Base-by-base conservation (phyloP, 2,113 vertebrate genomes). In the Plectropomus leopardus region DNA sequence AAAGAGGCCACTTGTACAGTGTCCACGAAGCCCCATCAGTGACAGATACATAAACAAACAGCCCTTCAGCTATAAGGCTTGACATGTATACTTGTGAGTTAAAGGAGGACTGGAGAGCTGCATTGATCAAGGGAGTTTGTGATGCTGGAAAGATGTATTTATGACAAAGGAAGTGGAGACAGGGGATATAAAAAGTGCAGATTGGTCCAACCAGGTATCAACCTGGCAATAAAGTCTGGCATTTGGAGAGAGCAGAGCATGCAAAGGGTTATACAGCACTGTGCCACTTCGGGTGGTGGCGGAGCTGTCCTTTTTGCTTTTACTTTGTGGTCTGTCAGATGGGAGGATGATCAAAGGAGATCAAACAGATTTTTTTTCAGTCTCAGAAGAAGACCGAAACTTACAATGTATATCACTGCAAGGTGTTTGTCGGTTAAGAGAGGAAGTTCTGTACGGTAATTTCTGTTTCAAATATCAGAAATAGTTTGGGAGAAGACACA, bases 141-240 rank as follows among this genome's bases (percentile, higher is more conserved):
- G 80, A 88, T 80, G 84, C 76, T 55, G 76, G 70, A 80, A 71
- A 76, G 80, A 76, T 84, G 51, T 66, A 63, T 84, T 85, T 77
- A 64, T 68, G 72, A 85, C 78, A 81, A 85, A 83, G 80, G 81
- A 83, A 74, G 57, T 51, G 55, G 44, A 48, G 44, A 71, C 32
- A 23, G 61, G 55, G 76, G 78, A 72, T 87, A 84, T 85, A 81
- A 84, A 79, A 90, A 88, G 86, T 83, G 85, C 65, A 83, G 86
- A 90, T 89, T 85, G 89, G 75, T 74, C 61, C 83, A 90, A 91
- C 84, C 74, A 68, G 80, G 80, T 57, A 75, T 90, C 80, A 90
- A 90, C 88, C 76, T 79, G 78, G 83, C 89, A 92, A 93, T 93
- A 93, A 92, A 82, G 78, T 86, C 57, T 94, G 92, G 90, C 93